Base-by-base conservation (phyloP, 1,140 invertebrate species). In the Trichoplusia ni region DNA sequence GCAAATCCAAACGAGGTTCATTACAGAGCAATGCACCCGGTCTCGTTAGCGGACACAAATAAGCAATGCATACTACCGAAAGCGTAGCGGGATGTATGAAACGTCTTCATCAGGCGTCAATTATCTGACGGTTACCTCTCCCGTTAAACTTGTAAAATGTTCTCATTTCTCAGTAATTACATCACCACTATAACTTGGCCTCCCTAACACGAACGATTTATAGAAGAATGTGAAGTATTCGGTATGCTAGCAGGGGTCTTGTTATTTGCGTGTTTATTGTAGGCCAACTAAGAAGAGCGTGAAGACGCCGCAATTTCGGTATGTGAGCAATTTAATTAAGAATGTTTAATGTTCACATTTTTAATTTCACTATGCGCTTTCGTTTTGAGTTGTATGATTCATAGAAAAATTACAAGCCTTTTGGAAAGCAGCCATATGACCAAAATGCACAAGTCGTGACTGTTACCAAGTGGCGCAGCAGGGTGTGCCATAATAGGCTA, bases 301-400 rank as follows among this genome's bases (percentile, higher is more conserved):
- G 75, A 77, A 77, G 59, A n/a, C 42, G 60, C 58, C 54, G 58
- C 58, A 69, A 67, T 72, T 75, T 72, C 23, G 69, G 64, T 69
- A 63, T 47, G 59, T 54, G 63, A 40, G 46, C 64, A 46, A 60
- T 72, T 67, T 72, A 75, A 69, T 72, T 75, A 72, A 46, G 51
- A 71, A 62, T 63, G 58, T 64, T 65, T 67, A 64, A 42, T 64
- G 59, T 66, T 62, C 44, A 49, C 37, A 29, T 37, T 64, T 64
- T 63, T 62, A 67, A 59, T 71, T 64, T 59, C 54, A 67, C 71
- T 62, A 31, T 67, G 29, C 40, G 51, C 64, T 69, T 68, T 71
- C 66, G 29, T 58, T 64, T 37, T 31, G 38, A 38, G 14, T 37
- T 42, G 16, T 38, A 54, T 38, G 35, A 54, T 54, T 38, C 35